Conservation (phyloP, 2,113 vertebrate species). For the Cacatua alba region DNA sequence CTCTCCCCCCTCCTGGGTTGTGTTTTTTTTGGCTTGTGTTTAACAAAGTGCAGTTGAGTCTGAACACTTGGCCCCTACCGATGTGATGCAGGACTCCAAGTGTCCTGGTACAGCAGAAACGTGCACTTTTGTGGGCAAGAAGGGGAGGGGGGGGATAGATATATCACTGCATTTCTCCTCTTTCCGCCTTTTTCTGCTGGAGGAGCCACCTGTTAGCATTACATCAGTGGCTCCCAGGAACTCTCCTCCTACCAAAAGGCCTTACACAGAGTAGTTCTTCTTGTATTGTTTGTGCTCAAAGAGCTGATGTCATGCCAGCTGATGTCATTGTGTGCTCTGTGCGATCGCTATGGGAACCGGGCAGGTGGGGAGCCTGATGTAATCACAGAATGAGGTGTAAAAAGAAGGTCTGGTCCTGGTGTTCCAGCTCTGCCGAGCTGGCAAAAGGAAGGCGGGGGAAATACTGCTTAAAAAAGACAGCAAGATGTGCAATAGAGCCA, state of each 20-base stretch:
- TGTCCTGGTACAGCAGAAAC: not conserved
- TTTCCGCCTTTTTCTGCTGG: not conserved
- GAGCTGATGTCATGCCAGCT: constrained; percentile 83
- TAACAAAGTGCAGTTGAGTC: not conserved
- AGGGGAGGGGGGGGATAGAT: not conserved
- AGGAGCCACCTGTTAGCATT: constrained; percentile 85
- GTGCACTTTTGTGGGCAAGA: not conserved
- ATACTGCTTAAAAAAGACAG: not conserved
- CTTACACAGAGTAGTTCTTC: constrained; percentile 78
- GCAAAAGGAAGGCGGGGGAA: fast-evolving
- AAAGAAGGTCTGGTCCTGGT: constrained; percentile 32
- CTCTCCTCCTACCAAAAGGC: constrained; percentile 70
- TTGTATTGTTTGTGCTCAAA: constrained; percentile 84
- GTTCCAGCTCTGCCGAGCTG: not conserved
- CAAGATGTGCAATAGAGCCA: not conserved
- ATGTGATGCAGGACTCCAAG: not conserved
- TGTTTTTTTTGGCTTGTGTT: not conserved
- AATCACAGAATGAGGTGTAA: constrained; percentile 64
- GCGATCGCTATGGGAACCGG: constrained; percentile 75
- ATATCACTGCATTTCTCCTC: not conserved
- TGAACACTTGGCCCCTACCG: not conserved
- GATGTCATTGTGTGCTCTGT: constrained; percentile 85
- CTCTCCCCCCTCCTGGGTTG: not conserved
- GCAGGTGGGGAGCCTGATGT: constrained; percentile 86
- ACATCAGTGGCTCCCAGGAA: constrained; percentile 78